Evolutionary conservation across 2,888 invertebrate species (phyloP).

Genomic region (Agrotis clavis): DNA sequence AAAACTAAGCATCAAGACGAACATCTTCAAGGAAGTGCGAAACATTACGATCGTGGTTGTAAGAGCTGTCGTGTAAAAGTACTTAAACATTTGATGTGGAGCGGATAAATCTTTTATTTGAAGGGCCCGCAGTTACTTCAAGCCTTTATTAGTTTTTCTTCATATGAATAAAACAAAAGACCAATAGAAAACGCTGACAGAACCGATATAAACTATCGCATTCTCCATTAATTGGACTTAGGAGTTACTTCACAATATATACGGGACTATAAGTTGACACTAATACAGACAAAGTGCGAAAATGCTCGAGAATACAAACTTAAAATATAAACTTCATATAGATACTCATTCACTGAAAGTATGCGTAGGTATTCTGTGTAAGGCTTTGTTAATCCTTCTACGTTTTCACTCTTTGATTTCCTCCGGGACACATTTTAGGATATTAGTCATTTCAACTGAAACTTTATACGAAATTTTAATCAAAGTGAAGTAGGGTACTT

Average conservation of each 20-base stretch:
- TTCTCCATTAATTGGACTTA: not conserved
- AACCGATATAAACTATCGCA: not conserved
- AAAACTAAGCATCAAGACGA: not conserved
- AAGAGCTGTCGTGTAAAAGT: slow-evolving; percentile 6
- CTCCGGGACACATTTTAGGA: slow-evolving; percentile 5
- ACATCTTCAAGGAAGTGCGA: slow-evolving; percentile 29
- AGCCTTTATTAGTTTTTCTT: not conserved
- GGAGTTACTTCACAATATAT: no score
- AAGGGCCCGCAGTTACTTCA: slow-evolving; percentile 3
- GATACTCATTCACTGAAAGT: not conserved
- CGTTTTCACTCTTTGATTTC: slow-evolving; percentile 31
- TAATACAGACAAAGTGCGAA: not conserved
- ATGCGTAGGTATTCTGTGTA: slow-evolving; percentile 12
- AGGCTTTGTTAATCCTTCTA: slow-evolving; percentile 3
- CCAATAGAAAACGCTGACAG: not conserved
- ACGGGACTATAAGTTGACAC: not conserved
- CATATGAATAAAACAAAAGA: not conserved
- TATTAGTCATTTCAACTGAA: not conserved
- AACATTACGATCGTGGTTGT: slow-evolving; percentile 26
- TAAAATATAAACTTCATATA: slow-evolving; percentile 3
- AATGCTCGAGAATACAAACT: not conserved
- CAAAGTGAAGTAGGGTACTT: not conserved
- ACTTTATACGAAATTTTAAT: not conserved
- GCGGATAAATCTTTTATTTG: slow-evolving; percentile 4
- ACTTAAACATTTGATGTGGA: slow-evolving; percentile 9